Conservation (phyloP, 2,113 vertebrate species). For the Ariopsis seemanni region DNA sequence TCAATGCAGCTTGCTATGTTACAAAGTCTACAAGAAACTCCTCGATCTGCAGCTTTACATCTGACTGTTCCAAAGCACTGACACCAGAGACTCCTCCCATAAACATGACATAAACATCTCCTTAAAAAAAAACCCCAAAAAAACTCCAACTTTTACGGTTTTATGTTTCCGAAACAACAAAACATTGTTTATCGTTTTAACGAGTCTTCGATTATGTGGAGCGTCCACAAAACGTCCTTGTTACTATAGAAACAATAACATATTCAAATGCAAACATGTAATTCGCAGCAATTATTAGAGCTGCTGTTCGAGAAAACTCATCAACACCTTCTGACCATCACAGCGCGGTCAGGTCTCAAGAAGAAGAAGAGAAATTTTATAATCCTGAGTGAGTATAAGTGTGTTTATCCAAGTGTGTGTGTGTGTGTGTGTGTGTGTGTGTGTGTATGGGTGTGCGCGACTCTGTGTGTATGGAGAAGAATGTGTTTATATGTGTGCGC, state of each 20-base stretch:
- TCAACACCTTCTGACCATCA: background rate
- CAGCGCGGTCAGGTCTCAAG: background rate
- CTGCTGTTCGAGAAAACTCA: background rate
- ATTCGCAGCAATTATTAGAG: background rate
- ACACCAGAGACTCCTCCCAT: background rate
- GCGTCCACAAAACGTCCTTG: background rate
- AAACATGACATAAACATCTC: background rate
- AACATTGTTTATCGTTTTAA: no score
- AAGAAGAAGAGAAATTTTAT: background rate
- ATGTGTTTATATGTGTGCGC: background rate
- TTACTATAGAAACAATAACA: background rate
- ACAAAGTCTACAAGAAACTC: no score
- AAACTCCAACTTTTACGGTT: no score
- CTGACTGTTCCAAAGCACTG: background rate
- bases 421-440: background rate
- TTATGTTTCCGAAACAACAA: no score
- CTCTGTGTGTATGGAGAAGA: background rate
- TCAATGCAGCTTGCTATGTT: no score
- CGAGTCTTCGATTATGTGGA: background rate
- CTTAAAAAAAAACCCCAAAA: background rate
- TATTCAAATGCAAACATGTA: background rate
- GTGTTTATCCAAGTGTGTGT: background rate
- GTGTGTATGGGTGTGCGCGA: conserved; percentile 69
- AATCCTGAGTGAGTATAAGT: background rate
- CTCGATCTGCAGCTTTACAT: no score